Conservation (phyloP, 1,140 invertebrate genomes). For the Drosophila seguyi region DNA sequence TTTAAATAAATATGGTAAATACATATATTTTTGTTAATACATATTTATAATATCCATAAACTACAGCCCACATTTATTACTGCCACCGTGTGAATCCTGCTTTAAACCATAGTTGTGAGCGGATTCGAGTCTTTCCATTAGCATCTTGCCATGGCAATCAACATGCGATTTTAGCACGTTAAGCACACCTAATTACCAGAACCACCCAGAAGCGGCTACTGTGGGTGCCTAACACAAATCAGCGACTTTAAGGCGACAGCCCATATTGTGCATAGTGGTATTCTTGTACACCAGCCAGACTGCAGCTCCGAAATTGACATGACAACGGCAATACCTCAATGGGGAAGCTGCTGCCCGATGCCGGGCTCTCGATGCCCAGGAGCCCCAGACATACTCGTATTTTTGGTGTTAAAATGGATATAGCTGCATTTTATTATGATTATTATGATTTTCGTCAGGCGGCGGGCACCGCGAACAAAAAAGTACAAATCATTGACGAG, state of each 20-base stretch:
- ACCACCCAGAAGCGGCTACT: conserved; percentile 67
- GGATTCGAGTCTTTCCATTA: conserved; percentile 19
- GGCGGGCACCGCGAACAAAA: conserved; percentile 51
- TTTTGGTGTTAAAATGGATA: conserved; percentile 83
- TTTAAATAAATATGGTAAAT: neutral
- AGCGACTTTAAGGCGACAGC: conserved; percentile 78
- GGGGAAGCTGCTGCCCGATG: neutral
- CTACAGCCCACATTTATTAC: neutral
- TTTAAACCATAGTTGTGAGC: neutral
- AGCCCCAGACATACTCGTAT: conserved; percentile 61
- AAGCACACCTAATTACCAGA: conserved; percentile 76
- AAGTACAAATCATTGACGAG: conserved; percentile 77
- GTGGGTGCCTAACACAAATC: conserved; percentile 78
- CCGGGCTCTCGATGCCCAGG: conserved; percentile 11
- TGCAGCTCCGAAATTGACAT: conserved; percentile 65
- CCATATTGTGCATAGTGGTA: conserved; percentile 3
- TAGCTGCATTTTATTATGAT: conserved; percentile 84
- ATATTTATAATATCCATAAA: neutral
- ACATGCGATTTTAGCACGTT: conserved; percentile 67
- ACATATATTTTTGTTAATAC: neutral
- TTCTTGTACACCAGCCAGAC: conserved; percentile 10
- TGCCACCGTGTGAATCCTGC: neutral
- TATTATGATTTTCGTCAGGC: conserved; percentile 80
- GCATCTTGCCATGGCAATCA: conserved; percentile 29
- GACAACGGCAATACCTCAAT: conserved; percentile 77